Evolutionary conservation across 2,888 invertebrate species (phyloP).

Genomic region (Drosophila fulvimacula): DNA sequence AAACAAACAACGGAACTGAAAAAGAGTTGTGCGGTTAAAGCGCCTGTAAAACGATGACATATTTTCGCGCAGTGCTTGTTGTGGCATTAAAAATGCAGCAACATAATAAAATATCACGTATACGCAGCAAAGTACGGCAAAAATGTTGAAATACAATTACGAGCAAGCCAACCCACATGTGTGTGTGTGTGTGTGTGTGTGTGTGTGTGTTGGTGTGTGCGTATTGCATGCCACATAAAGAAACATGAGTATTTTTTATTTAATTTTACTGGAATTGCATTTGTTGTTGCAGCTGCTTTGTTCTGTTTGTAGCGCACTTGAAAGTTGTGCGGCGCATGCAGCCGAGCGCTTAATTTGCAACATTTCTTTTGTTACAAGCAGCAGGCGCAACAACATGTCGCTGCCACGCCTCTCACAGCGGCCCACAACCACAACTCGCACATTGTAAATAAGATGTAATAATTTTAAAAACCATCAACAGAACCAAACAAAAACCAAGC

Average conservation of each 20-base stretch:
- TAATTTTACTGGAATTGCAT: conserved; percentile 63
- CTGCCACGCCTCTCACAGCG: conserved; percentile 59
- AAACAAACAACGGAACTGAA: conserved; percentile 2
- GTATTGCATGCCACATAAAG: conserved; percentile 44
- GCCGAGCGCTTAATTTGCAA: conserved; percentile 78
- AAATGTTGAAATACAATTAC: conserved; percentile 74
- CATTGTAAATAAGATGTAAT: conserved; percentile 79
- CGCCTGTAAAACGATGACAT: conserved; percentile 64
- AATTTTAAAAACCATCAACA: conserved; percentile 67
- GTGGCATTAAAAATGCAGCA: conserved; percentile 60
- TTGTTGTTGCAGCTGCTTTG: conserved; percentile 39
- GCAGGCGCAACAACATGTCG: conserved; percentile 61
- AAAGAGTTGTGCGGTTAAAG: conserved; percentile 42
- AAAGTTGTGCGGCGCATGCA: conserved; percentile 65
- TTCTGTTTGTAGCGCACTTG: conserved; percentile 61
- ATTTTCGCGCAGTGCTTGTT: conserved; percentile 54
- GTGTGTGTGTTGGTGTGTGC: conserved; percentile 18
- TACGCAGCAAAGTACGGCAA: conserved; percentile 53
- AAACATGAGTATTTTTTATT: conserved; percentile 70
- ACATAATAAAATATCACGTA: conserved; percentile 70
- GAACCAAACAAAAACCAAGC: conserved; percentile 31
- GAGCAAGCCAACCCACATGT: conserved; percentile 34
- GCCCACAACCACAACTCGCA: conserved; percentile 50
- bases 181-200: conserved; percentile 1
- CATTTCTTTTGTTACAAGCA: conserved; percentile 74